These are phyloP conservation scores for Yponomeuta plumbellus DNA, from an alignment of 2,888 invertebrate genomes.

Conservation along the genomic window DNA sequence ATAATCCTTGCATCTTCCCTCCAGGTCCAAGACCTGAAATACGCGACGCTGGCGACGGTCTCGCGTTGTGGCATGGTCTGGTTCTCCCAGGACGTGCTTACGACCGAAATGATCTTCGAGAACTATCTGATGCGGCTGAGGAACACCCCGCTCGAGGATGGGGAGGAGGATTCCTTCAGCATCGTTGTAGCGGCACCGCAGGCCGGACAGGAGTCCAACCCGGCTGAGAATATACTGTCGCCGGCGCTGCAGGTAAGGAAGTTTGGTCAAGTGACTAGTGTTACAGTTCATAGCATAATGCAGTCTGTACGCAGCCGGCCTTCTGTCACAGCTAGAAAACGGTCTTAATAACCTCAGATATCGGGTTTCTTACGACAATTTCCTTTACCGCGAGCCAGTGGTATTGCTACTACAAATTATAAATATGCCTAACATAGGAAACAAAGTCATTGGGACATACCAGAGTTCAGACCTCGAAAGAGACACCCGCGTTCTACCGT, in stretches of 20 bases:
- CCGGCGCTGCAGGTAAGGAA: conserved; percentile 83
- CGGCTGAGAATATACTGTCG: conserved; percentile 86
- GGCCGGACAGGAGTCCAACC: conserved; percentile 75
- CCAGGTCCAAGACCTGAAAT: conserved; percentile 93
- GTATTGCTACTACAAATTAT: too few species aligned
- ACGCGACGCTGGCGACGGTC: conserved; percentile 98
- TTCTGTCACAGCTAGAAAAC: too few species aligned
- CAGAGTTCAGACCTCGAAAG: too few species aligned
- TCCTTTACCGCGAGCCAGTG: too few species aligned
- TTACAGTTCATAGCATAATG: neutral
- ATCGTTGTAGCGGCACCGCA: conserved; percentile 76
- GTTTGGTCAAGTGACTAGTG: neutral
- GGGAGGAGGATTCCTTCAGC: conserved; percentile 85
- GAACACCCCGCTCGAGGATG: conserved; percentile 92
- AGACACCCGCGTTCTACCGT: too few species aligned
- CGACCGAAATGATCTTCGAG: conserved; percentile 99
- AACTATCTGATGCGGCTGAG: conserved; percentile 90
- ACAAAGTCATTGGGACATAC: too few species aligned
- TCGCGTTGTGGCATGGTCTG: conserved; percentile 99
- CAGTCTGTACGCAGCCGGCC: too few species aligned
- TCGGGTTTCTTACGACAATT: too few species aligned
- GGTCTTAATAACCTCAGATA: too few species aligned
- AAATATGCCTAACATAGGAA: too few species aligned
- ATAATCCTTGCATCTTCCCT: neutral
- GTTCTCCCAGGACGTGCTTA: conserved; percentile 99